Evolutionary conservation across 2,113 vertebrate species (phyloP), one percentile per base, ranked within the genome.

Genomic region (Eulemur rufifrons): DNA sequence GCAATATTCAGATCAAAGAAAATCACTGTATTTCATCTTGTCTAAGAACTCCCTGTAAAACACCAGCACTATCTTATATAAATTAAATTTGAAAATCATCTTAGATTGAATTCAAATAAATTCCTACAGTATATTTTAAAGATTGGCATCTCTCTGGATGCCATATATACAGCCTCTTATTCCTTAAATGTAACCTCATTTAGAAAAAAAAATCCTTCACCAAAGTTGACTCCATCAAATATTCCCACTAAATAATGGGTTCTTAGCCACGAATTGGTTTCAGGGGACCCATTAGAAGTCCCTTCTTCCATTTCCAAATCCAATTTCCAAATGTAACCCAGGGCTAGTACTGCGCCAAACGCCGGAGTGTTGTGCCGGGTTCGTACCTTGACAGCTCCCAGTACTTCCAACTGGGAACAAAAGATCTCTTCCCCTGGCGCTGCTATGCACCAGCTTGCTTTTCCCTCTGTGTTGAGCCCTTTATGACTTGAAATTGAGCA

Each of bases 11-110:
- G 69, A 64, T 89, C 39, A 92, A 63, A 80, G 45, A 77, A 96
- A 54, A 77, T 47, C 66, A 82, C 73, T 76, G 50, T 54, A 34
- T 68, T 81, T 85, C 63, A 69, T 81, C 21, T 89, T 68, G 11
- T 68, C 25, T 69, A 54, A 61, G 32, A 92, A 66, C 50, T 54
- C 50, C 27, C 77, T 59, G 14, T 42, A 71, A 95, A 77, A 66
- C 2, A 83, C 3, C 13, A 89, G 23, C 15, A 23, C 25, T 89
- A 11, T 29, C 42, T 86, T 69, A 69, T 42, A 12, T 69, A 81
- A 85, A 69, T 8, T 81, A 81, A 81, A 89, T 69, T 94, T 69
- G 29, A 66, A 95, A 95, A 80, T 92, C 52, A 68, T 81, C 89
- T 68, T 86, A 39, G 42, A 37, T 63, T 47, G 18, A 86, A 94